Conservation (phyloP, 2,113 vertebrate genomes). For the Castor canadensis region DNA sequence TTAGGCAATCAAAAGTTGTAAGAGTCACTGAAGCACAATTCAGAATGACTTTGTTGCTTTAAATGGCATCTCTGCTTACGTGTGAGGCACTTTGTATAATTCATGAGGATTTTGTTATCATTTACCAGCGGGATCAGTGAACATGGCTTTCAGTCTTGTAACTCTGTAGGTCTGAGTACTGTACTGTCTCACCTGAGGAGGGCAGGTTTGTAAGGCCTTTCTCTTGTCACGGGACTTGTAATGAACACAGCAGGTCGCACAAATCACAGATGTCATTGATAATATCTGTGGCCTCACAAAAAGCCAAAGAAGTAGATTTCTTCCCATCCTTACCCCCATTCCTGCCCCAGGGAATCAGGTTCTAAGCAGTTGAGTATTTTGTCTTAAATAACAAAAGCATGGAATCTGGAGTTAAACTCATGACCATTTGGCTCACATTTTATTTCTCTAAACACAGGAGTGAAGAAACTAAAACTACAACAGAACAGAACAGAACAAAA, state of each 20-base stretch:
- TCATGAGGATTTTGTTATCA: slow-evolving; percentile 56
- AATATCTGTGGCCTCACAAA: neutral
- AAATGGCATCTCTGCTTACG: slow-evolving; percentile 47
- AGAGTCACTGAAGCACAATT: neutral
- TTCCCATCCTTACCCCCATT: neutral
- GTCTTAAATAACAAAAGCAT: neutral
- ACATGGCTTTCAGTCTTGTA: slow-evolving; percentile 5
- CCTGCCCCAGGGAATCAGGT: neutral
- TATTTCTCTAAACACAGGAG: neutral
- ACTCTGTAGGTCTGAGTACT: neutral
- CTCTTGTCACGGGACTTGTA: slow-evolving; percentile 43
- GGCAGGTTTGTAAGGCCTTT: slow-evolving; percentile 58
- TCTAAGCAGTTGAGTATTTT: neutral
- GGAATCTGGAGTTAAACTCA: neutral
- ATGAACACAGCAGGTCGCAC: slow-evolving; percentile 68
- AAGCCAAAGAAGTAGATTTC: neutral
- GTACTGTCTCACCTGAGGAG: neutral
- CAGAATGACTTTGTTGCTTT: slow-evolving; percentile 53
- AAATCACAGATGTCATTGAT: neutral
- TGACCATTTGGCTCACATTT: slow-evolving; percentile 37
- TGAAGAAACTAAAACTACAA: neutral
- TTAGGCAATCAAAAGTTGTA: neutral
- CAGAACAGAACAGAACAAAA: neutral
- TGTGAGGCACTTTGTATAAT: slow-evolving; percentile 24
- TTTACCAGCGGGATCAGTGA: slow-evolving; percentile 51